These are phyloP conservation scores for Rhizoglyphus robini DNA, from an alignment of 1,140 invertebrate genomes.

Conservation along the genomic window DNA sequence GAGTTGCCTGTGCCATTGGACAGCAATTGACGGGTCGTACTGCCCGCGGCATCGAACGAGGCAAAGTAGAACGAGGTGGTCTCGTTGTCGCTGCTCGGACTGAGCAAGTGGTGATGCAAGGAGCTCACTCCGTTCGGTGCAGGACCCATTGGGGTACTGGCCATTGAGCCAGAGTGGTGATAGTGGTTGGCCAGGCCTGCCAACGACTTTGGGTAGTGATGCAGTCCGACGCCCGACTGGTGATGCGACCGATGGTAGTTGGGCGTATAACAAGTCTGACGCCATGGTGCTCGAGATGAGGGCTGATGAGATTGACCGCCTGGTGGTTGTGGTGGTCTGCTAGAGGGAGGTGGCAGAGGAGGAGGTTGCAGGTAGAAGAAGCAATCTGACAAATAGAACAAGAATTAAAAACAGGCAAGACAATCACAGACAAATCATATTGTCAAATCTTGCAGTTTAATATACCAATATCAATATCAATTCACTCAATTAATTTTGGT, in stretches of 20 bases:
- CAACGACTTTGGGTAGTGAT: neutral
- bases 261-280: conserved; percentile 7
- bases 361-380: conserved; percentile 13
- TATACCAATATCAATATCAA: too few relatives aligned
- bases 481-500: too few relatives aligned
- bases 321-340: neutral
- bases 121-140: neutral
- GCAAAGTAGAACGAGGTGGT: conserved; percentile 1
- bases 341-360: neutral
- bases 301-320: neutral
- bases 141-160: neutral
- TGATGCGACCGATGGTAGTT: neutral
- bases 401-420: too few relatives aligned
- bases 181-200: neutral
- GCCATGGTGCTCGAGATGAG: neutral
- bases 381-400: too few relatives aligned
- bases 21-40: neutral
- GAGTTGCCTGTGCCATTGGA: neutral
- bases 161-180: neutral
- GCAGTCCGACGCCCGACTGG: neutral
- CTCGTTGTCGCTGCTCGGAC: conserved; percentile 11
- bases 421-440: too few relatives aligned
- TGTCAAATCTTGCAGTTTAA: too few relatives aligned
- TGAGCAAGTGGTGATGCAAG: neutral
- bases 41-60: neutral